These are phyloP conservation scores for Pseudobourletiella spinata DNA, from an alignment of 1,140 invertebrate genomes.

Conservation along the genomic window DNA sequence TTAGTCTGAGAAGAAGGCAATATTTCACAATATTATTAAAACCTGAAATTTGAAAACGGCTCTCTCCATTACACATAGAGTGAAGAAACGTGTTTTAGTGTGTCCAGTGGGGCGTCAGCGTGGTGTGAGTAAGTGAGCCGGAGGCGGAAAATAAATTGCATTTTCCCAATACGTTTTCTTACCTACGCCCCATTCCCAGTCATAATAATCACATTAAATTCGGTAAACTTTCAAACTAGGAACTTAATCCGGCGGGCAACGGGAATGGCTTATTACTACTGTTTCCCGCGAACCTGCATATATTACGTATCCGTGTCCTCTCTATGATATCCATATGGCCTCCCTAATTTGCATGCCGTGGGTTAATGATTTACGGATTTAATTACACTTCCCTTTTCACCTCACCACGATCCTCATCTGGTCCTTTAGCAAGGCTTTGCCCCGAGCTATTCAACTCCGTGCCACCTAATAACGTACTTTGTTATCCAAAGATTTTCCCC, in stretches of 20 bases:
- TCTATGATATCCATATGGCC: neutral
- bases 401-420: no score
- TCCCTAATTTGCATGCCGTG: neutral
- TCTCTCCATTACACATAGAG: neutral
- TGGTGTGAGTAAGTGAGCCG: neutral
- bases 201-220: no score
- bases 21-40: neutral
- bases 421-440: no score
- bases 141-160: neutral
- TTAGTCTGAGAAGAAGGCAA: neutral
- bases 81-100: neutral
- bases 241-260: no score
- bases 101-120: no score
- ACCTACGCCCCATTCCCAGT: no score
- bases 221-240: no score
- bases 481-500: no score
- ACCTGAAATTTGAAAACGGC: neutral
- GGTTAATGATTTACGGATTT: slow-evolving; percentile 3
- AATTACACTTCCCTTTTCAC: neutral
- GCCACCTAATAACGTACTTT: no score
- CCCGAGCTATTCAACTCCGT: no score
- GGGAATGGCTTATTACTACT: neutral
- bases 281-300: no score
- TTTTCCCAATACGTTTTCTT: neutral
- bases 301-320: no score